These are phyloP conservation scores for Gonioctena quinquepunctata DNA, from an alignment of 1,140 invertebrate species.

Conservation along the genomic window DNA sequence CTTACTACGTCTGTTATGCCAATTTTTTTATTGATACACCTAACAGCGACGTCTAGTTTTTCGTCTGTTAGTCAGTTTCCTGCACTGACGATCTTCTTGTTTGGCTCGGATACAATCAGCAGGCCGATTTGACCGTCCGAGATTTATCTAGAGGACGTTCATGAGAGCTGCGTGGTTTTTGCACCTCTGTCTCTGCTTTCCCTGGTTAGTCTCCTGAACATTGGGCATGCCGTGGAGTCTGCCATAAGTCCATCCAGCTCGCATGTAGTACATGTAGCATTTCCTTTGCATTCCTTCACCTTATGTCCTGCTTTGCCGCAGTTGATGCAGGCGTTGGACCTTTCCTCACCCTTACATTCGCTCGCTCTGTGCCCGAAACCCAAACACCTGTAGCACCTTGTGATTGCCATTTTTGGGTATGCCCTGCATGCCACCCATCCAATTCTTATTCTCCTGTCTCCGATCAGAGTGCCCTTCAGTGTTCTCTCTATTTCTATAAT, in stretches of 20 bases:
- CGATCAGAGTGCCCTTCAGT: not conserved
- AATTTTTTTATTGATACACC: constrained; percentile 15
- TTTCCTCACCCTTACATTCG: constrained; percentile 9
- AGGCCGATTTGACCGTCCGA: not conserved
- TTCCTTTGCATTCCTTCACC: constrained; percentile 3
- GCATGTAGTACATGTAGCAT: not conserved
- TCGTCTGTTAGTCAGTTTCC: not conserved
- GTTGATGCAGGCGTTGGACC: not conserved
- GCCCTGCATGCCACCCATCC: not conserved
- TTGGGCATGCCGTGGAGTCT: not conserved
- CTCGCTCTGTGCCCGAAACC: constrained; percentile 6
- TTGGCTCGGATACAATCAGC: no score
- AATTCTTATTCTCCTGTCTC: not conserved
- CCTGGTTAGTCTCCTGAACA: constrained; percentile 4
- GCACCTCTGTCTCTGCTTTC: no score
- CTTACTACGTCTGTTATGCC: not conserved
- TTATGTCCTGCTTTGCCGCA: constrained; percentile 12
- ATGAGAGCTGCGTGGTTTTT: no score
- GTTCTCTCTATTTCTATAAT: not conserved
- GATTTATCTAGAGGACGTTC: not conserved
- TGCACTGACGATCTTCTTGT: constrained; percentile 3
- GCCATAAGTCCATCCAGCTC: constrained; percentile 6
- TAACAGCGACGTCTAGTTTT: not conserved
- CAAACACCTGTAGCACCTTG: constrained; percentile 17
- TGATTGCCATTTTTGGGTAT: not conserved